A percentile compares a stretch with the other conserved stretches of the same genome.
Conservation (phyloP, 2,797 vertebrate species). For the Lacerta bilineata region DNA sequence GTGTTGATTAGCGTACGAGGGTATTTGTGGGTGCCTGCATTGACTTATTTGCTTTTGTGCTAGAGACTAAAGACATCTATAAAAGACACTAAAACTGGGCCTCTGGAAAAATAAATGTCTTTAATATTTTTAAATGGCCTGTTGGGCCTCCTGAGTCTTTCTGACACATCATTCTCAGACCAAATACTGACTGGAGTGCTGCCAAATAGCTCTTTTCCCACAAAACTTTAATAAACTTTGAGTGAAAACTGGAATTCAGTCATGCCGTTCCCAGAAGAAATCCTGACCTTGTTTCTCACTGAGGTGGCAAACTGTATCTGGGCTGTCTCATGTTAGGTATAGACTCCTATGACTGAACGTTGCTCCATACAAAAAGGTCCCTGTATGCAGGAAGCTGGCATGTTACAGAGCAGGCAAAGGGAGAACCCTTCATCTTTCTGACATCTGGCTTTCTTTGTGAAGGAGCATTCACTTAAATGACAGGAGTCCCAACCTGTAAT, state of each 20-base stretch:
- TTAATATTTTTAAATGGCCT: slow-evolving; percentile 67
- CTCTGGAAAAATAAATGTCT: slow-evolving; percentile 41
- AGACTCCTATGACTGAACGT: neutral
- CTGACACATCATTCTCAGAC: slow-evolving; percentile 74
- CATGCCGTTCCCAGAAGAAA: neutral
- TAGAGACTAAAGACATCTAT: slow-evolving; percentile 48
- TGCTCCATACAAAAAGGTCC: neutral
- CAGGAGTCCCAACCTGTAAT: neutral
- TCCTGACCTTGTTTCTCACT: neutral
- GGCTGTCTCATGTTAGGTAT: neutral
- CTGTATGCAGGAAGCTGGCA: neutral
- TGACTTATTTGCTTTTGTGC: slow-evolving; percentile 17
- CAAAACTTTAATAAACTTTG: slow-evolving; percentile 72
- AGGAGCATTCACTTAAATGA: neutral
- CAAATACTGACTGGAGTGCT: slow-evolving; percentile 70
- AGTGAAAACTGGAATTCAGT: slow-evolving; percentile 59
- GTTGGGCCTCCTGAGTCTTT: slow-evolving; percentile 58
- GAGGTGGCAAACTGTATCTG: too few relatives aligned
- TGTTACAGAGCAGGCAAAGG: too few relatives aligned
- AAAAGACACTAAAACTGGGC: slow-evolving; percentile 58
- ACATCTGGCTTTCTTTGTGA: neutral
- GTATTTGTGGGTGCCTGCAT: neutral
- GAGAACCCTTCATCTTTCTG: too few relatives aligned
- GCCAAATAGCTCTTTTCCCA: slow-evolving; percentile 76
- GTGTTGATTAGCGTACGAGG: slow-evolving; percentile 35